Evolutionary conservation across 2,888 invertebrate genomes (phyloP).

Genomic region (Bedellia somnulentella): DNA sequence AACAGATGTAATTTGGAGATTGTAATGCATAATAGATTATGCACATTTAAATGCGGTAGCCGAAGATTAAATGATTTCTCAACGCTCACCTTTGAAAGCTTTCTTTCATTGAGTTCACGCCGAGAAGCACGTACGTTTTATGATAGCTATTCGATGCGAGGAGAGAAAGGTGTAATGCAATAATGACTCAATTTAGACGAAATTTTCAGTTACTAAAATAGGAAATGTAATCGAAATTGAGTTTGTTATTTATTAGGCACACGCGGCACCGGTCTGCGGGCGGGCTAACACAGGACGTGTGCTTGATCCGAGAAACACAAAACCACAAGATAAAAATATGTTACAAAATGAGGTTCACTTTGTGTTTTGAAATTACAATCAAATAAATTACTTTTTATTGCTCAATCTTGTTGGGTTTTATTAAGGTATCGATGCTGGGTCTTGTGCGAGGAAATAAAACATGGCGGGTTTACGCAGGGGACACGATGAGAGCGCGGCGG

Average conservation of each 20-base stretch:
- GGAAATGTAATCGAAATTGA: conserved; percentile 31
- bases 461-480: conserved; percentile 51
- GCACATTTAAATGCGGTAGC: conserved; percentile 27
- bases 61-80: conserved; percentile 17
- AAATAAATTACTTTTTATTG: conserved; percentile 62
- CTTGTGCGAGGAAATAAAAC: conserved; percentile 52
- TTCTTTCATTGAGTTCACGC: too few species aligned
- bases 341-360: conserved; percentile 58
- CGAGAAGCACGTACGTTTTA: too few species aligned
- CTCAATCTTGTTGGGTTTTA: conserved; percentile 61
- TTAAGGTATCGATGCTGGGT: conserved; percentile 58
- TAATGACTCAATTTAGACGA: conserved; percentile 46
- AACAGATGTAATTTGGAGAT: conserved; percentile 29
- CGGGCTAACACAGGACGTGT: conserved; percentile 36
- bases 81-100: conserved; percentile 9
- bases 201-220: conserved; percentile 24
- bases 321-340: conserved; percentile 59
- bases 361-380: conserved; percentile 62
- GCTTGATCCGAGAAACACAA: conserved; percentile 35
- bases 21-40: conserved; percentile 24
- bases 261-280: conserved; percentile 26
- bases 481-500: conserved; percentile 36
- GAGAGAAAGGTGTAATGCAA: conserved; percentile 2
- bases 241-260: conserved; percentile 30
- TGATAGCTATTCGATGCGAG: too few species aligned